Evolutionary conservation across 2,888 invertebrate species (phyloP).

Genomic region (Hypomecis punctinalis): DNA sequence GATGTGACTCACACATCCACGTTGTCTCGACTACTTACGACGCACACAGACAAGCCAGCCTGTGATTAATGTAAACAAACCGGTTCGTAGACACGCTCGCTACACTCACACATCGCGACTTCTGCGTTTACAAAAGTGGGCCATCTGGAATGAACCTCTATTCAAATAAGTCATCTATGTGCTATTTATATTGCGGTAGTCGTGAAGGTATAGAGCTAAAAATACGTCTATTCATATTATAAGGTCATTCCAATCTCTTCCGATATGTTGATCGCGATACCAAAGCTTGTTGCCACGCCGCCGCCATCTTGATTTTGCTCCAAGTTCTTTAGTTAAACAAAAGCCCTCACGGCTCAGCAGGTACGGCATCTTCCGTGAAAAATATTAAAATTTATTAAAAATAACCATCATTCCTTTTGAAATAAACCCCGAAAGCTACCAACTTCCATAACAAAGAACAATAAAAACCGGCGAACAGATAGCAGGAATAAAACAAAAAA

Average conservation of each 20-base stretch:
- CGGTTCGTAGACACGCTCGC: conserved; percentile 59
- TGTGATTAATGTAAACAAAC: conserved; percentile 82
- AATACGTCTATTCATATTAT: conserved; percentile 34
- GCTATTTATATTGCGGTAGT: conserved; percentile 42
- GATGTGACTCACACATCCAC: conserved; percentile 71
- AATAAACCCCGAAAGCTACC: conserved; percentile 49
- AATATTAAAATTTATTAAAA: conserved; percentile 31
- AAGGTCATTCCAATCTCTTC: conserved; percentile 34
- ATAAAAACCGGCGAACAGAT: conserved; percentile 67
- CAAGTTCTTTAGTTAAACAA: conserved; percentile 18
- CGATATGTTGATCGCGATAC: conserved; percentile 11
- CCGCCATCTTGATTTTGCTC: conserved; percentile 28
- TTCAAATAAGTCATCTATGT: conserved; percentile 44
- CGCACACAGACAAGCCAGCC: conserved; percentile 59
- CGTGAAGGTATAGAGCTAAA: conserved; percentile 32
- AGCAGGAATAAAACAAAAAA: conserved; percentile 64
- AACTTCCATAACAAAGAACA: conserved; percentile 72
- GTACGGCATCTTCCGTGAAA: not conserved
- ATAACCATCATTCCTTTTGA: conserved; percentile 41
- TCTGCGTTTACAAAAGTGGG: conserved; percentile 65
- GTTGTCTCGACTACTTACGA: conserved; percentile 43
- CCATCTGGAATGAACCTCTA: conserved; percentile 68
- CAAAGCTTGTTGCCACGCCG: conserved; percentile 18
- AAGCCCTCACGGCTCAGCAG: conserved; percentile 17
- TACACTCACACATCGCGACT: conserved; percentile 48